These are phyloP conservation scores for Trachythela sp. DNA, from an alignment of 64 coral and sea anemone genomes.

Conservation along the genomic window DNA sequence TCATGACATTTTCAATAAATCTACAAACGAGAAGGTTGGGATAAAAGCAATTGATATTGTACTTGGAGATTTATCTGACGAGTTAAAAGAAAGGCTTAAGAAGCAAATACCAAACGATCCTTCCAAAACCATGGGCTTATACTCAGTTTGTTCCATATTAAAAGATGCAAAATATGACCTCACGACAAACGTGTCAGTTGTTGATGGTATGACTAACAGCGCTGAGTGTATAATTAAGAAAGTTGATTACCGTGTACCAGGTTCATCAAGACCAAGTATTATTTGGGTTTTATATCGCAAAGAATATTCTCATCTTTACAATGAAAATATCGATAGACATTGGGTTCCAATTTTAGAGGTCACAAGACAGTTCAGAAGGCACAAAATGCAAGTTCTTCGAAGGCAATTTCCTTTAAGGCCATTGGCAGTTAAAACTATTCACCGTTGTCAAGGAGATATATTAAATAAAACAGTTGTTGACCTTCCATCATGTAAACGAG, in stretches of 20 bases:
- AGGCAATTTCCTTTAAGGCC: neutral
- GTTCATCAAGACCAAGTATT: no score
- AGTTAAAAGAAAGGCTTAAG: neutral
- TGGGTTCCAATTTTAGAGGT: constrained; percentile 47
- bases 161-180: neutral
- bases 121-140: neutral
- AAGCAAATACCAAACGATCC: neutral
- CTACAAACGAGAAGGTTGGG: neutral
- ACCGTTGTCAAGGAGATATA: no score
- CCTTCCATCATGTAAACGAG: constrained; percentile 29
- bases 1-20: neutral
- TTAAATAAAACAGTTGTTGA: constrained; percentile 36
- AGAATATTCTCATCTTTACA: constrained; percentile 42
- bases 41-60: neutral
- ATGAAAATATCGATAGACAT: constrained; percentile 1
- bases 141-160: neutral
- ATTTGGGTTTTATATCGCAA: constrained; percentile 2
- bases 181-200: neutral
- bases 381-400: constrained; percentile 28
- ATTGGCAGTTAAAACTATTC: no score
- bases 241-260: neutral
- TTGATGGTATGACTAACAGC: neutral
- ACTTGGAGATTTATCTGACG: neutral
- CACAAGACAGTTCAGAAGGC: constrained; percentile 24
- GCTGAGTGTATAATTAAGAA: neutral